phyloP scores from a whole-genome alignment of 1,140 invertebrate species.

The Sitophilus oryzae region DNA sequence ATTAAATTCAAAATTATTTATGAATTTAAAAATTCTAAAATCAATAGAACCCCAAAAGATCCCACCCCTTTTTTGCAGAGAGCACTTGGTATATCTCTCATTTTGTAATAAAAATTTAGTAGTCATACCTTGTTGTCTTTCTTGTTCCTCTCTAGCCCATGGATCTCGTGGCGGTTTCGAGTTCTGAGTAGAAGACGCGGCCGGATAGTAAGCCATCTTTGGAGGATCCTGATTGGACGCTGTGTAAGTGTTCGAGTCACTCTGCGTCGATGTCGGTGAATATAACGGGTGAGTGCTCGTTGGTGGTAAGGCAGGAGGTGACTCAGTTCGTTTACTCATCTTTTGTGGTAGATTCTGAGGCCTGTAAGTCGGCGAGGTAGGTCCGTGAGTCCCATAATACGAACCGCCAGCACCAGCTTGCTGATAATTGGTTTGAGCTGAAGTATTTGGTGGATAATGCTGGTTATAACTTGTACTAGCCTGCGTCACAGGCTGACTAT shows the following conservation, averaged over 20 bases:
- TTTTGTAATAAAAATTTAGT: too few relatives aligned
- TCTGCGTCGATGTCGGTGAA: constrained; percentile 36
- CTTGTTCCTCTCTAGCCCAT: constrained; percentile 84
- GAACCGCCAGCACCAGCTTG: neutral
- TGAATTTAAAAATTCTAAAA: neutral
- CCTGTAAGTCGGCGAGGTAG: constrained; percentile 44
- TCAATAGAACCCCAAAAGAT: neutral
- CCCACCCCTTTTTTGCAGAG: neutral
- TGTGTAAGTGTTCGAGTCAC: constrained; percentile 41
- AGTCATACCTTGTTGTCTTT: constrained; percentile 59
- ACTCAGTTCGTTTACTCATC: constrained; percentile 41
- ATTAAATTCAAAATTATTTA: neutral
- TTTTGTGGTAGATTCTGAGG: constrained; percentile 47
- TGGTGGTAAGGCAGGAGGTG: constrained; percentile 64
- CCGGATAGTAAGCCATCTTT: constrained; percentile 64
- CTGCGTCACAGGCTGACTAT: constrained; percentile 27
- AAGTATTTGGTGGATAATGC: constrained; percentile 37
- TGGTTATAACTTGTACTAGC: constrained; percentile 37
- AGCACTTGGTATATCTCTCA: too few relatives aligned
- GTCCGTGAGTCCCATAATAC: constrained; percentile 42
- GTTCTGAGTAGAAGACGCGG: constrained; percentile 39
- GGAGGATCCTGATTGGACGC: constrained; percentile 73
- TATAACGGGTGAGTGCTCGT: constrained; percentile 70
- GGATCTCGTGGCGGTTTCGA: constrained; percentile 57
- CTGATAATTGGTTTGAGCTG: constrained; percentile 21